phyloP scores from a whole-genome alignment of 2,113 vertebrate genomes.

The Pantherophis guttatus region DNA sequence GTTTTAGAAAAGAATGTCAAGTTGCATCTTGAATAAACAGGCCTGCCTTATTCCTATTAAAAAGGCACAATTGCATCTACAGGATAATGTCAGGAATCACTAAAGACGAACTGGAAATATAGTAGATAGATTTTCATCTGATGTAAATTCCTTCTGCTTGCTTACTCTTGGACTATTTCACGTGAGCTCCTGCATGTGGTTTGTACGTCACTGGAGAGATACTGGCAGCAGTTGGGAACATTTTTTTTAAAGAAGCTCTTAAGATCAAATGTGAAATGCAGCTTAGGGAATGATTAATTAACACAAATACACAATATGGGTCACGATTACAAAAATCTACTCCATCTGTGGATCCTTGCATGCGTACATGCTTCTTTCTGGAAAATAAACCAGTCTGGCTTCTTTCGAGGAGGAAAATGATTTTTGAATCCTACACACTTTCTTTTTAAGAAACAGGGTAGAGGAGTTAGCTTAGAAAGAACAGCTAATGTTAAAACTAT shows the following conservation, averaged over 20 bases:
- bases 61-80: conserved; percentile 9
- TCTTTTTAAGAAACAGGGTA: neutral
- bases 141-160: conserved; percentile 28
- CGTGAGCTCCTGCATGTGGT: neutral
- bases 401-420: conserved; percentile 23
- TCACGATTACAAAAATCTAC: conserved; percentile 31
- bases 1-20: conserved; percentile 50
- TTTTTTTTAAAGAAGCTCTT: conserved; percentile 29
- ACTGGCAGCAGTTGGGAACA: conserved; percentile 32
- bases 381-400: conserved; percentile 26
- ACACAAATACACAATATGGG: conserved; percentile 31
- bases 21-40: conserved; percentile 30
- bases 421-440: conserved; percentile 31
- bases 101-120: conserved; percentile 28
- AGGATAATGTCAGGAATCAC: conserved; percentile 29
- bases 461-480: neutral
- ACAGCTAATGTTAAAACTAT: neutral
- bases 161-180: neutral
- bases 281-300: conserved; percentile 63
- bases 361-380: conserved; percentile 34
- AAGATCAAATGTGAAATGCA: conserved; percentile 58
- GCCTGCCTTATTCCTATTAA: conserved; percentile 30
- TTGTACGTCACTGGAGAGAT: conserved; percentile 50
- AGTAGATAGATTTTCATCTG: conserved; percentile 12
- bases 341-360: accelerated